phyloP scores from a whole-genome alignment of 2,113 vertebrate species.

The Clinocottus analis region DNA sequence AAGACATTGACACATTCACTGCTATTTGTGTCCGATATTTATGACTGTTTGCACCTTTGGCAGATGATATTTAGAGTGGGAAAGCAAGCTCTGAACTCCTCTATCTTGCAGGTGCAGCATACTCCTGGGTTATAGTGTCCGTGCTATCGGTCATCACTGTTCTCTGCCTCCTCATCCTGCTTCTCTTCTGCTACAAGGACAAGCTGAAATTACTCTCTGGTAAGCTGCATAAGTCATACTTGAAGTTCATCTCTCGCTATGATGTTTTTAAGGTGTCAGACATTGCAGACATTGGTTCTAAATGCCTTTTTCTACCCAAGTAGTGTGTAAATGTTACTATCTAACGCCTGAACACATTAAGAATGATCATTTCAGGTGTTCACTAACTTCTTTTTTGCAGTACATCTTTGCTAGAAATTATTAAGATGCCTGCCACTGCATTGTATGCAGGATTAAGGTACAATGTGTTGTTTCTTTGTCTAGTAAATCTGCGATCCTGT shows the following conservation, averaged over 20 bases:
- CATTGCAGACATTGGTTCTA: not conserved
- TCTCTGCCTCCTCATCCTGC: constrained; percentile 80
- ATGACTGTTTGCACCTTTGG: not conserved
- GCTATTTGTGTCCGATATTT: not conserved
- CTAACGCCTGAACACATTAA: not conserved
- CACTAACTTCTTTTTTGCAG: not conserved
- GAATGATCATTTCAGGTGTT: not conserved
- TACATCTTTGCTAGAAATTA: not conserved
- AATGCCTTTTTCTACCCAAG: not conserved
- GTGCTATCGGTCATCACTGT: constrained; percentile 80
- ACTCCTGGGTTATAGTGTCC: constrained; percentile 81
- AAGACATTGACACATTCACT: constrained; percentile 22
- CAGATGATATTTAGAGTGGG: not conserved
- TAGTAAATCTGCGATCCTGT: constrained; percentile 83
- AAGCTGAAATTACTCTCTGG: constrained; percentile 81
- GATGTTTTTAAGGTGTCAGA: not conserved
- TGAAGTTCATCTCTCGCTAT: not conserved
- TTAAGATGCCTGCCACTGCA: not conserved
- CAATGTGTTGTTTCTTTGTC: constrained; percentile 21
- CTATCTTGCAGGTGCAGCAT: constrained; percentile 58
- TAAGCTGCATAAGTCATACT: constrained; percentile 24
- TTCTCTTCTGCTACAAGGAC: constrained; percentile 85
- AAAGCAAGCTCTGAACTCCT: constrained; percentile 24
- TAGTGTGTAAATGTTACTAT: not conserved
- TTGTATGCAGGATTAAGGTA: not conserved